Base-by-base conservation (phyloP, 1,140 invertebrate genomes). In the Portunus trituberculatus region DNA sequence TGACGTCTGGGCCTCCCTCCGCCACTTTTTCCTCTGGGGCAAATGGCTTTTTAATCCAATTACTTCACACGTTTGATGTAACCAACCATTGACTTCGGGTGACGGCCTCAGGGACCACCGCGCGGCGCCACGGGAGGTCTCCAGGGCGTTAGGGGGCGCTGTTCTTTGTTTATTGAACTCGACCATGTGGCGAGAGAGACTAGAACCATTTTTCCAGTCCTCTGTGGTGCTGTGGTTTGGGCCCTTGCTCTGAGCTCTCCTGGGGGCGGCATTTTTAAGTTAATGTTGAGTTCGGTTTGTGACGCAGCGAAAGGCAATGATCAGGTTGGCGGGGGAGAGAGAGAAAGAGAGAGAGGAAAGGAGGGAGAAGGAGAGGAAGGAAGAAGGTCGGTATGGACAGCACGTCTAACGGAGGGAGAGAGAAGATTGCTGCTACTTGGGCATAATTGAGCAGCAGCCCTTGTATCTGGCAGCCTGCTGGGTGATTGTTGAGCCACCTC, bases 1-100 rank as follows among this genome's bases (percentile, higher is more conserved):
- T 94, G 93, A 94, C 93, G 86, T 87, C 93, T 52, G 52, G 87
- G 87, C 93, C 93, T 89, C 87, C 93, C 93, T 67, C 86, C 32
- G 86, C 93, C 93, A 94, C 93, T 94, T 94, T 94, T 94, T 94
- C 48, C 84, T 86, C 86, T 86, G 46, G 93, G 93, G 86, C 93
- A 94, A 94, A 94, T 94, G 93, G 93, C 46, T 94, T 94, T 94
- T 94, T 94, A 94, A 94, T 94, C 93, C 67, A 94, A 94, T 94
- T 94, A 94, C 46, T 45, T 94, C 87, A 94, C 93, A 59, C 93
- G 93, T 94, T 94, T 94, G 93, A 94, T 94, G 87, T 94, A 94
- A 94, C 93, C 93, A 94, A 29, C 93, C 93, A 94, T 94, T 94
- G 93, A 94, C 86, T 94, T 89, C 31, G 93, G 93, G 84, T 76